Evolutionary conservation across 2,797 vertebrate species (phyloP).

Genomic region (Pteronotus mesoamericanus): DNA sequence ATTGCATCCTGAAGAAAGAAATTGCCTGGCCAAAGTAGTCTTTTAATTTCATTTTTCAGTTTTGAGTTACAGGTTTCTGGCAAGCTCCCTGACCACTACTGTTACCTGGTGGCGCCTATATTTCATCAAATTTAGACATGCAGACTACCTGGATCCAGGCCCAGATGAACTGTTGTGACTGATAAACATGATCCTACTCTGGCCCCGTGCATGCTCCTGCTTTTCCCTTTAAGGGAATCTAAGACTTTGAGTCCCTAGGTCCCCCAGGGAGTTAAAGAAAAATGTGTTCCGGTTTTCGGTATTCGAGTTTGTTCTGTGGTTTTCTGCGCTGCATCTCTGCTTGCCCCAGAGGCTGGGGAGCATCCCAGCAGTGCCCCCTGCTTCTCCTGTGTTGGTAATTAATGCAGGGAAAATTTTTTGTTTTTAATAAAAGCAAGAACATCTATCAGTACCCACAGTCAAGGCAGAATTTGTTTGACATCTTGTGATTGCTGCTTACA

Average conservation of each 20-base stretch:
- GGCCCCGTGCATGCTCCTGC: constrained; percentile 23
- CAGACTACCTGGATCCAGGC: constrained; percentile 89
- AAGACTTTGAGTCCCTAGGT: constrained; percentile 83
- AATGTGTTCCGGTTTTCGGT: constrained; percentile 77
- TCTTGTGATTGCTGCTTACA: constrained; percentile 88
- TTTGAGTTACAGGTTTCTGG: constrained; percentile 93
- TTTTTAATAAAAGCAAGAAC: constrained; percentile 87
- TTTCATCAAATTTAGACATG: constrained; percentile 88
- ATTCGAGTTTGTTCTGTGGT: constrained; percentile 80
- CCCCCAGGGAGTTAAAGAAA: constrained; percentile 88
- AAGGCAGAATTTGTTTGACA: constrained; percentile 87
- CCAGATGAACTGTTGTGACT: constrained; percentile 87
- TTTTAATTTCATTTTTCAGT: constrained; percentile 88
- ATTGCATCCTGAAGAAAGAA: constrained; percentile 80
- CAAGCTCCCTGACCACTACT: constrained; percentile 84
- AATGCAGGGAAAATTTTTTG: constrained; percentile 82
- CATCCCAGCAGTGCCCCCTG: constrained; percentile 75
- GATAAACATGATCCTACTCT: constrained; percentile 89
- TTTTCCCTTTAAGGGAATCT: constrained; percentile 84
- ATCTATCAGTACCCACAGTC: constrained; percentile 83
- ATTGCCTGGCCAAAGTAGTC: constrained; percentile 79
- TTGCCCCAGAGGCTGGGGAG: constrained; percentile 81
- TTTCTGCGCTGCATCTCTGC: constrained; percentile 81
- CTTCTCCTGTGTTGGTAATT: constrained; percentile 82
- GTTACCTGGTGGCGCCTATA: constrained; percentile 92